Base-by-base conservation (phyloP, 2,797 vertebrate genomes). In the Tadarida brasiliensis region DNA sequence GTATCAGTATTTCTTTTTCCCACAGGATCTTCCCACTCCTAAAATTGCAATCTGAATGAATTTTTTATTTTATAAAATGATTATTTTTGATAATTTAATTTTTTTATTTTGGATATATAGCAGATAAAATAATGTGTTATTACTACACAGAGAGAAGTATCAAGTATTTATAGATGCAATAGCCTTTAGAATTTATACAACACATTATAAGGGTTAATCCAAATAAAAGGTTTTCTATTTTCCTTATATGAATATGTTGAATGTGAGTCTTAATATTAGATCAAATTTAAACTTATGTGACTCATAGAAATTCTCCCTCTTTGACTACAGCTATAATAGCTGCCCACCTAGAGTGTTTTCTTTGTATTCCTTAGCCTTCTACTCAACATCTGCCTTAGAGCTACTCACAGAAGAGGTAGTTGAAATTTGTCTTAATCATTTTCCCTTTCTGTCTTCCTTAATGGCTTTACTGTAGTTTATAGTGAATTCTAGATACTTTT, bases 71-170 rank as follows among this genome's bases (percentile, higher is more conserved):
- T 91, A 30, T 73, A 68, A 96, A 95, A 78, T 87, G 4, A 61
- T 78, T 96, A 74, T 82, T 57, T 61, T 95, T 94, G 28, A 56
- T 92, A 95, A 89, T 96, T 91, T 92, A 77, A 14, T 54, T 67
- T 51, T 80, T 63, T 81, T 51, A 68, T 84, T 86, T 94, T 70
- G 15, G 15, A 56, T 33, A 54, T 94, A 44, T 9, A 86, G 12
- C 19, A 96, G 61, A n/a, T 94, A 89, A 86, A 89, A 81, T 94
- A 70, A 59, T 71, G 19, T 61, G 91, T 68, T 88, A 47, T 89
- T 95, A 54, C 59, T 92, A 8, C 7, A 33, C 33, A 96, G 61
- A 89, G 39, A 85, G 20, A 63, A 71, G 11, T 90, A 92, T 63
- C 16, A 81, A 88, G 5, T 84, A 80, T 91, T 93, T 80, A 81